Percentiles rank a stretch among this genome's conserved stretches.
These are phyloP conservation scores for Australoheros scitulus DNA, from an alignment of 2,113 vertebrate genomes.

Conservation along the genomic window DNA sequence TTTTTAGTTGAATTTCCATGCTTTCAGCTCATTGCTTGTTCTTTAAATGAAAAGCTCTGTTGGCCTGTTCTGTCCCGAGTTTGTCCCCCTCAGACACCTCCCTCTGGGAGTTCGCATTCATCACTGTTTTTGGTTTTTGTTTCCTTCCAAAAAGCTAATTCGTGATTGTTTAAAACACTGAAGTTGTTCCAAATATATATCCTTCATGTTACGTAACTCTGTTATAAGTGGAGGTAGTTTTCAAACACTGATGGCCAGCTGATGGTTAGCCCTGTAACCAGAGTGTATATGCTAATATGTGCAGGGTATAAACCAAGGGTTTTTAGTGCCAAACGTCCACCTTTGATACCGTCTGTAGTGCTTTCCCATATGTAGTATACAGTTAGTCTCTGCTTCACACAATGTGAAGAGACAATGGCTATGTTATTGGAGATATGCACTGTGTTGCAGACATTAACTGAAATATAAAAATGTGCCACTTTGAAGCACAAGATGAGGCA, in stretches of 20 bases:
- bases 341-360: no score
- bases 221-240: background rate
- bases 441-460: background rate
- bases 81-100: background rate
- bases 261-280: background rate
- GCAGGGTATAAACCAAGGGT: background rate
- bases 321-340: no score
- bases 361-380: no score
- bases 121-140: background rate
- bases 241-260: background rate
- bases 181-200: background rate
- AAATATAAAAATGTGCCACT: background rate
- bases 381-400: no score
- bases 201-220: background rate
- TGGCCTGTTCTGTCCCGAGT: background rate
- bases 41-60: background rate
- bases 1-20: background rate
- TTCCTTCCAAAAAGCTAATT: background rate
- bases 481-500: background rate
- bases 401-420: background rate
- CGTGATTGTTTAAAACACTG: background rate
- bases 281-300: background rate
- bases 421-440: background rate
- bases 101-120: background rate
- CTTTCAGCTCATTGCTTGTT: background rate